Percentiles rank a stretch among this genome's conserved stretches.
phyloP scores from a whole-genome alignment of 2,888 invertebrate genomes.

The Oscheius onirici region DNA sequence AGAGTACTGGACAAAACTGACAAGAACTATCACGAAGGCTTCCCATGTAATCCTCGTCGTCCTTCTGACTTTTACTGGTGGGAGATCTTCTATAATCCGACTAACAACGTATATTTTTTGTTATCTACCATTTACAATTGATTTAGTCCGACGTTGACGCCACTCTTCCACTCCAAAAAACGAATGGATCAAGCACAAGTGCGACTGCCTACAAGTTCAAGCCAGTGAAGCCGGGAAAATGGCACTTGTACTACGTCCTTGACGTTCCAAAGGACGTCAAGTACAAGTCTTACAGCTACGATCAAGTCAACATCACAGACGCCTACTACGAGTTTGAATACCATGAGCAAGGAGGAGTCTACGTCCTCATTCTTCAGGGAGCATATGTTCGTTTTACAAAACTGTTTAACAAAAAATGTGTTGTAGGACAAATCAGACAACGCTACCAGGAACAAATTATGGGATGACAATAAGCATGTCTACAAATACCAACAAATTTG shows the following conservation, averaged over 20 bases:
- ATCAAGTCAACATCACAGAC: conserved; percentile 34
- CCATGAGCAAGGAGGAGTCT: conserved; percentile 66
- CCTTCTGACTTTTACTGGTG: conserved; percentile 66
- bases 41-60: conserved; percentile 58
- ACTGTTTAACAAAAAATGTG: too few species aligned
- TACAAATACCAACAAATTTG: conserved; percentile 13
- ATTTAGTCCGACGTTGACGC: conserved; percentile 39
- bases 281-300: conserved; percentile 42
- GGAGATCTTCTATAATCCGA: conserved; percentile 49
- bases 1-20: conserved; percentile 34
- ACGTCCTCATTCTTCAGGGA: conserved; percentile 50
- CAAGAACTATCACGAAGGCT: conserved; percentile 18
- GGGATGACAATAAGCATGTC: neutral
- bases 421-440: conserved; percentile 24
- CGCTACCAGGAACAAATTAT: neutral
- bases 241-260: conserved; percentile 61
- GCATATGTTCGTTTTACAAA: conserved; percentile 9
- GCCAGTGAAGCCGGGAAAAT: conserved; percentile 65
- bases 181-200: neutral
- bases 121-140: too few species aligned
- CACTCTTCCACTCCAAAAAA: conserved; percentile 19
- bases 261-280: conserved; percentile 56
- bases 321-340: conserved; percentile 22
- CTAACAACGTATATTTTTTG: conserved; percentile 23
- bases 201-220: conserved; percentile 49